These are phyloP conservation scores for Sphenopsis melanotis DNA, from an alignment of 2,797 vertebrate species.

Conservation along the genomic window DNA sequence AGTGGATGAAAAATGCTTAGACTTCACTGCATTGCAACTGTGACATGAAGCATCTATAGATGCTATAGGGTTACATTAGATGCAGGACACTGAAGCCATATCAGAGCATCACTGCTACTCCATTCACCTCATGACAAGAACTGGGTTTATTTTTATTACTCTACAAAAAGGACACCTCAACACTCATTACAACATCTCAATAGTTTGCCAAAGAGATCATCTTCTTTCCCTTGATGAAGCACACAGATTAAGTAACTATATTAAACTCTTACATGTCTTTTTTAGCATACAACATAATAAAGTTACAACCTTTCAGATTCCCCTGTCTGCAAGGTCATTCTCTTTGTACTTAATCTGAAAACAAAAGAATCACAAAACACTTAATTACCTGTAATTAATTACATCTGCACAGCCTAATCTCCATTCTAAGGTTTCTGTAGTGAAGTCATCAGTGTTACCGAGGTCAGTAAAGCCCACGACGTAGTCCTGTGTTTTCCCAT, in stretches of 20 bases:
- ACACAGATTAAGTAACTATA: not conserved
- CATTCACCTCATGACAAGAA: not conserved
- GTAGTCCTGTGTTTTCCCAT: conserved; percentile 95
- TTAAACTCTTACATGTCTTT: not conserved
- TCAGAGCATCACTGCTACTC: not conserved
- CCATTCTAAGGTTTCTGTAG: conserved; percentile 95
- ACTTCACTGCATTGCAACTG: not conserved
- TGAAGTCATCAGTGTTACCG: conserved; percentile 94
- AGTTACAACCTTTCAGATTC: not conserved
- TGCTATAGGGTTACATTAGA: not conserved
- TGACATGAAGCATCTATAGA: not conserved
- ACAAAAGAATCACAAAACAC: not conserved
- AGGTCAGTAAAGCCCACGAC: conserved; percentile 92
- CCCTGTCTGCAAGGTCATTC: not conserved
- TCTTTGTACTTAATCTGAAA: conserved; percentile 60
- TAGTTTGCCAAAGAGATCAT: not conserved
- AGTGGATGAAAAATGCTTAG: not conserved
- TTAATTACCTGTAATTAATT: conserved; percentile 91
- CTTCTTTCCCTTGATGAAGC: not conserved
- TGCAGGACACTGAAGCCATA: fast-evolving
- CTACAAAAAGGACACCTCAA: not conserved
- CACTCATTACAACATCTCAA: not conserved
- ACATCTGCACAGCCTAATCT: conserved; percentile 88
- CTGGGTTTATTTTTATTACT: not conserved
- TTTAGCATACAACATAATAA: not conserved